Evolutionary conservation across 2,113 vertebrate species (phyloP).

Genomic region (Amphiprion percula): DNA sequence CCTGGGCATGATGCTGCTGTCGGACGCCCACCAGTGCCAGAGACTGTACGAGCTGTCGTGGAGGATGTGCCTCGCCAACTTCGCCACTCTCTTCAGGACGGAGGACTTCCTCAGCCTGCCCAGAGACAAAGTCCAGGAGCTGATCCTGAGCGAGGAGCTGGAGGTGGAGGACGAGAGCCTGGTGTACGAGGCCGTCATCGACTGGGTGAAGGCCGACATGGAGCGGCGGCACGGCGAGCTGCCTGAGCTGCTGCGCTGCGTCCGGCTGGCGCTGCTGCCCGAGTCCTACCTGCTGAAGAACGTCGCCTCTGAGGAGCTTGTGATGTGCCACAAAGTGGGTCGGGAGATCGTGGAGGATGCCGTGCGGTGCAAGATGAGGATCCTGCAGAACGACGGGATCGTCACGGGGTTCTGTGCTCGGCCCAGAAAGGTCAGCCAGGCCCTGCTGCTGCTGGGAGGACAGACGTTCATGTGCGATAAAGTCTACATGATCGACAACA

Average conservation of each 20-base stretch:
- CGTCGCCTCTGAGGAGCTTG: slow-evolving; percentile 85
- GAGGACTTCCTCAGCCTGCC: slow-evolving; percentile 89
- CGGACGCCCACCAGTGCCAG: slow-evolving; percentile 88
- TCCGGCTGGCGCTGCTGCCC: slow-evolving; percentile 86
- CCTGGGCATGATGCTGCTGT: slow-evolving; percentile 90
- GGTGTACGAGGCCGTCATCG: slow-evolving; percentile 88
- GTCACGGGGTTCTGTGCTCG: slow-evolving; percentile 88
- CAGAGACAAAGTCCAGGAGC: slow-evolving; percentile 86
- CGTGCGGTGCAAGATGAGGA: slow-evolving; percentile 87
- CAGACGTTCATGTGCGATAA: slow-evolving; percentile 91
- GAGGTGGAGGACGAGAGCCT: slow-evolving; percentile 89
- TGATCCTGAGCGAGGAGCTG: slow-evolving; percentile 89
- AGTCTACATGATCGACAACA: slow-evolving; percentile 89
- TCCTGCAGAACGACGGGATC: slow-evolving; percentile 89
- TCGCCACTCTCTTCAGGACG: slow-evolving; percentile 83
- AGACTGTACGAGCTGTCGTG: slow-evolving; percentile 87
- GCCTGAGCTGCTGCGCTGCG: slow-evolving; percentile 85
- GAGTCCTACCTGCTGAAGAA: slow-evolving; percentile 86
- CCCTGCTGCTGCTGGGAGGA: slow-evolving; percentile 87
- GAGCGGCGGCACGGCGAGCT: slow-evolving; percentile 80
- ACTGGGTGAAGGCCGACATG: slow-evolving; percentile 88
- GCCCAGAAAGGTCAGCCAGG: slow-evolving; percentile 89
- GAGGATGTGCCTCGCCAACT: slow-evolving; percentile 88
- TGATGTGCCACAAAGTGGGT: slow-evolving; percentile 86
- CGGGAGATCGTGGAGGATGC: slow-evolving; percentile 88